Percentiles rank a stretch among this genome's conserved stretches.
These are phyloP conservation scores for Zygogramma bicolorata DNA, from an alignment of 2,888 invertebrate genomes.

Conservation along the genomic window DNA sequence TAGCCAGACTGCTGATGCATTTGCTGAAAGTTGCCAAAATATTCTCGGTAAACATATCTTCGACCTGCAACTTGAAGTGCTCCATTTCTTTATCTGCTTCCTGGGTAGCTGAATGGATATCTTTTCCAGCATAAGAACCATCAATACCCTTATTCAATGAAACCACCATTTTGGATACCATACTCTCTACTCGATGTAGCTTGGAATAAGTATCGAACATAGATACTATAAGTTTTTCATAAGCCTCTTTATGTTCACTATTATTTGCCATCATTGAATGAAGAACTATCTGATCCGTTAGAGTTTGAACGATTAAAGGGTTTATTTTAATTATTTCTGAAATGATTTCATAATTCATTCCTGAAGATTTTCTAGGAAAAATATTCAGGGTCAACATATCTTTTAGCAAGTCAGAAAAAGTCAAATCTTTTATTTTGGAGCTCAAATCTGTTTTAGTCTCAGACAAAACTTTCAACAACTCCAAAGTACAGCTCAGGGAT, in stretches of 20 bases:
- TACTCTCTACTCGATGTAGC: conserved; percentile 61
- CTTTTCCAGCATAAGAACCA: conserved; percentile 25
- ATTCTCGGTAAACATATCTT: conserved; percentile 55
- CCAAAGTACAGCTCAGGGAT: no score
- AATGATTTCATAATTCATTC: conserved; percentile 55
- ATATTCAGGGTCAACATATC: conserved; percentile 55
- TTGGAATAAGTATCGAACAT: conserved; percentile 62
- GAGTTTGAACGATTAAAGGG: conserved; percentile 60
- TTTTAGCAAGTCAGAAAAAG: conserved; percentile 55
- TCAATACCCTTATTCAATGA: conserved; percentile 52
- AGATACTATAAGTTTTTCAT: conserved; percentile 55
- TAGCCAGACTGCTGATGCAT: conserved; percentile 57
- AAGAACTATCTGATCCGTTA: conserved; percentile 53
- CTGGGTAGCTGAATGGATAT: conserved; percentile 42
- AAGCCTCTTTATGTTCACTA: conserved; percentile 42
- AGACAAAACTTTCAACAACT: conserved; percentile 47
- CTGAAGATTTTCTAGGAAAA: conserved; percentile 49
- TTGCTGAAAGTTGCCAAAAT: conserved; percentile 58
- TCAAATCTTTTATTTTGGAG: conserved; percentile 51
- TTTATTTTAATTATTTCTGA: conserved; percentile 54
- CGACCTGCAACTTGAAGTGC: conserved; percentile 37
- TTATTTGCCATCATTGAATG: conserved; percentile 56
- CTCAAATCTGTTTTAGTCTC: conserved; percentile 46
- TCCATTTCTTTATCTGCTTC: conserved; percentile 23
- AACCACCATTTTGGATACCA: conserved; percentile 59